These are phyloP conservation scores for Ormyrus pomaceus DNA, from an alignment of 2,888 invertebrate species.

Conservation along the genomic window DNA sequence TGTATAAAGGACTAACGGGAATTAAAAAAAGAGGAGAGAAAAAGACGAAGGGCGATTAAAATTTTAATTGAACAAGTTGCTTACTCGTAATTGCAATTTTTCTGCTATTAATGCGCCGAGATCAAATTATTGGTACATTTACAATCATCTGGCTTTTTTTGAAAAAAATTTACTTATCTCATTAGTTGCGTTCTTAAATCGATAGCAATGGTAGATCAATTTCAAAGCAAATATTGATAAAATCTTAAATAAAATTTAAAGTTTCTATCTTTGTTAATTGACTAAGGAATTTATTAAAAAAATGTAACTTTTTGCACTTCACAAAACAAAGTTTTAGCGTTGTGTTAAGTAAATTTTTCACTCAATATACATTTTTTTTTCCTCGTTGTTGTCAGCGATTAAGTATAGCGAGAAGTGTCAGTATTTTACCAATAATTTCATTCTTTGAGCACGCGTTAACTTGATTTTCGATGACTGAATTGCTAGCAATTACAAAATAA, in stretches of 20 bases:
- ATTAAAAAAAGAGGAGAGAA: slow-evolving; percentile 27
- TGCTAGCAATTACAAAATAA: slow-evolving; percentile 9
- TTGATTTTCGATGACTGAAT: slow-evolving; percentile 50
- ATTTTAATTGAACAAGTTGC: slow-evolving; percentile 7
- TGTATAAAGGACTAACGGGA: slow-evolving; percentile 32
- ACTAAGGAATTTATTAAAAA: too few relatives aligned
- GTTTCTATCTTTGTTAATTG: too few relatives aligned
- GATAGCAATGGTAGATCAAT: too few relatives aligned
- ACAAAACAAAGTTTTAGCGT: slow-evolving; percentile 19
- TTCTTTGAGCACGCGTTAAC: slow-evolving; percentile 21
- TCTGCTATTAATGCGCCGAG: slow-evolving; percentile 24
- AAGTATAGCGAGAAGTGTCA: slow-evolving; percentile 8
- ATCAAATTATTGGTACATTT: slow-evolving; percentile 43
- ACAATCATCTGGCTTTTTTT: too few relatives aligned
- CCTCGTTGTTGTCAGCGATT: slow-evolving; percentile 9
- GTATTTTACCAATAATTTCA: slow-evolving; percentile 45
- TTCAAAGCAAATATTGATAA: too few relatives aligned
- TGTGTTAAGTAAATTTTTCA: neutral
- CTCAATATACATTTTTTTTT: neutral
- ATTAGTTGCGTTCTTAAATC: too few relatives aligned
- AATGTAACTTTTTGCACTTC: neutral
- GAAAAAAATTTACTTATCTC: too few relatives aligned
- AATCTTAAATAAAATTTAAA: too few relatives aligned
- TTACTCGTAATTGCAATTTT: slow-evolving; percentile 24
- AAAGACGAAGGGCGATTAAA: slow-evolving; percentile 33